These are phyloP conservation scores for rabbit (Oryctolagus cuniculus) DNA, from an alignment of 2,113 vertebrate genomes.

Conservation along the genomic window mOryCun1.1 NC_091438.1:93368501-93369000, in stretches of 20 bases:
- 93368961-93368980: neutral
- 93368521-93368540: too few relatives aligned
- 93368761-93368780: neutral
- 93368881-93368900: neutral
- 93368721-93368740: neutral
- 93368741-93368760: neutral
- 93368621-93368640: neutral
- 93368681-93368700: neutral
- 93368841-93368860: neutral
- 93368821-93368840: neutral
- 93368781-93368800: neutral
- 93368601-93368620: neutral
- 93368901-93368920: neutral
- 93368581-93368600: neutral
- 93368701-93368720: neutral
- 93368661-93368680: neutral
- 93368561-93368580: too few relatives aligned
- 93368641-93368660: neutral
- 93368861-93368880: neutral
- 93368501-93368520: too few relatives aligned
- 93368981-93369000: too few relatives aligned
- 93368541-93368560: too few relatives aligned
- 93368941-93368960: neutral
- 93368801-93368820: slow-evolving; percentile 3
- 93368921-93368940: neutral